phyloP scores from a whole-genome alignment of 1,140 invertebrate species.

The Drosophila kanapiae region DNA sequence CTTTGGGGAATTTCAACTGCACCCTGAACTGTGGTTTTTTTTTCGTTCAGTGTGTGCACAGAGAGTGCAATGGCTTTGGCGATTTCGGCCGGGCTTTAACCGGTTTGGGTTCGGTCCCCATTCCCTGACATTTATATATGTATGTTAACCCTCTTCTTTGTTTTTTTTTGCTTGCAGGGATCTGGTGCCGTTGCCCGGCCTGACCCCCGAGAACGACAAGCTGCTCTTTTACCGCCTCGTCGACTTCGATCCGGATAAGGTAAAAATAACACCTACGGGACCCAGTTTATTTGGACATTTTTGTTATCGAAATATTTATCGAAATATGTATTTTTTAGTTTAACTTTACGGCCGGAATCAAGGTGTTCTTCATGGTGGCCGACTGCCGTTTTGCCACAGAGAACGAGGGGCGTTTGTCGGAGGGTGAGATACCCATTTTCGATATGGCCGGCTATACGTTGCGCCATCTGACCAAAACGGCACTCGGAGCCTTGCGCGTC shows the following conservation, averaged over 20 bases:
- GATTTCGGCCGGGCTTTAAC: conserved; percentile 3
- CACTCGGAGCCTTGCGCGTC: conserved; percentile 88
- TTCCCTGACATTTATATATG: not conserved
- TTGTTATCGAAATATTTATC: not conserved
- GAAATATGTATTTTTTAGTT: conserved; percentile 82
- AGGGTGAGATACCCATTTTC: conserved; percentile 90
- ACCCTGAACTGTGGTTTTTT: not conserved
- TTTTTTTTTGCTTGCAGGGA: conserved; percentile 75
- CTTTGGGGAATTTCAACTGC: not conserved
- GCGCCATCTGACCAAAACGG: conserved; percentile 88
- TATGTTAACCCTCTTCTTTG: conserved; percentile 60
- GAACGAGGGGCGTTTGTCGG: conserved; percentile 73
- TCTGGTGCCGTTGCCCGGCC: conserved; percentile 87
- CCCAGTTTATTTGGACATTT: too few species aligned
- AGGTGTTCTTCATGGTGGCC: conserved; percentile 89
- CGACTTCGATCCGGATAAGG: conserved; percentile 87
- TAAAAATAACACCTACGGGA: conserved; percentile 14
- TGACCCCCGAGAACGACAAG: conserved; percentile 87
- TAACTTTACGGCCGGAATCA: conserved; percentile 89
- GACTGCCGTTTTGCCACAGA: conserved; percentile 87
- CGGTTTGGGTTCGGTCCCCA: conserved; percentile 2
- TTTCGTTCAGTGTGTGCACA: not conserved
- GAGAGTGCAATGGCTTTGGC: conserved; percentile 11
- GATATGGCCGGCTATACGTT: conserved; percentile 88
- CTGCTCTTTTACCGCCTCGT: conserved; percentile 88